These are phyloP conservation scores for Pollenia angustigena DNA, from an alignment of 2,888 invertebrate species.

Conservation along the genomic window DNA sequence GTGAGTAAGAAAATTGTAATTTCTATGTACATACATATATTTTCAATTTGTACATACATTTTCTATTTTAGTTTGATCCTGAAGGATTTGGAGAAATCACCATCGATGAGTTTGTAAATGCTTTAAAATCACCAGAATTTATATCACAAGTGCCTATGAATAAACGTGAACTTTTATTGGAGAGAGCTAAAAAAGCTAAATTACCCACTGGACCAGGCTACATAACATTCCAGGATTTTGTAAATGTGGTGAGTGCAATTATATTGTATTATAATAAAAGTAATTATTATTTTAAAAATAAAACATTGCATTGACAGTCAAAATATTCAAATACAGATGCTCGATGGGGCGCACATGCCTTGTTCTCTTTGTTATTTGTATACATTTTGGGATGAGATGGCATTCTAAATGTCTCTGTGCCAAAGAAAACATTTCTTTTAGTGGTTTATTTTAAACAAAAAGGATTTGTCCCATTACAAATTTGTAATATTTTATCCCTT, in stretches of 20 bases:
- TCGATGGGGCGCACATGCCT: background rate
- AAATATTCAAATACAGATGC: conserved; percentile 66
- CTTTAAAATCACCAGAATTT: conserved; percentile 91
- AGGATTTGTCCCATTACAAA: too few species aligned
- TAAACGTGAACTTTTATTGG: conserved; percentile 90
- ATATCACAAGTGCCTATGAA: conserved; percentile 90
- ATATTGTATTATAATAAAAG: background rate
- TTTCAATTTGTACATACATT: too few species aligned
- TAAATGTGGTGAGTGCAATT: conserved; percentile 94
- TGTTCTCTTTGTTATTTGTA: too few species aligned
- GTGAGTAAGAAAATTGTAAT: conserved; percentile 84
- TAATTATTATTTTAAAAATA: background rate
- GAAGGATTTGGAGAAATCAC: conserved; percentile 97
- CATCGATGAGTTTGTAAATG: conserved; percentile 92
- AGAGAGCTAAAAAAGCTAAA: conserved; percentile 89
- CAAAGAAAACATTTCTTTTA: too few species aligned
- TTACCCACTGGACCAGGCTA: conserved; percentile 86
- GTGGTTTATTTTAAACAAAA: too few species aligned
- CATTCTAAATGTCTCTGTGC: too few species aligned
- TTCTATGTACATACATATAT: too few species aligned
- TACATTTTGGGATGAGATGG: too few species aligned
- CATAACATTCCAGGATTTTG: conserved; percentile 96
- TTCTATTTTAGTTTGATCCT: conserved; percentile 89
- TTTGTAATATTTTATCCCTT: too few species aligned
- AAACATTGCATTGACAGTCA: conserved; percentile 5